Conservation (phyloP, 2,888 invertebrate genomes). For the Amiota communis region DNA sequence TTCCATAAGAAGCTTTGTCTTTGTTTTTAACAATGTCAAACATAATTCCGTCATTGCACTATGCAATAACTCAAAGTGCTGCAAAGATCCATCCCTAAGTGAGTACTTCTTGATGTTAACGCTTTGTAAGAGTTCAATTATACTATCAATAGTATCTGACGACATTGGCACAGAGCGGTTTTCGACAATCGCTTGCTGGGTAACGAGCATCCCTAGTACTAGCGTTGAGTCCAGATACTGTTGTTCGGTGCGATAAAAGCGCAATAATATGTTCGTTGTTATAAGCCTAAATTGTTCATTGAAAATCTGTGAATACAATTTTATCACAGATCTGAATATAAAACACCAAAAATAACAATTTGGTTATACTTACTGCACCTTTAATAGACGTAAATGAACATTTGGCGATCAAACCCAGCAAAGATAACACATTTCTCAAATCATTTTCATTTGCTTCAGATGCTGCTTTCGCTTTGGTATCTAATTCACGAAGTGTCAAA, state of each 20-base stretch:
- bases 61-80: constrained; percentile 58
- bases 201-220: background rate
- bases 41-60: constrained; percentile 60
- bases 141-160: constrained; percentile 65
- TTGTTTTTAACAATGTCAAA: constrained; percentile 59
- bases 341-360: background rate
- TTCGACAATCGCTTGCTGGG: constrained; percentile 55
- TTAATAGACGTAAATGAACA: constrained; percentile 67
- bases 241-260: constrained; percentile 50
- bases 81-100: constrained; percentile 54
- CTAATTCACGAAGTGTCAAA: constrained; percentile 58
- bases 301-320: constrained; percentile 62
- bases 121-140: constrained; percentile 65
- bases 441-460: background rate
- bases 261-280: constrained; percentile 55
- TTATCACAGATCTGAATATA: background rate
- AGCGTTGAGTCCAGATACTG: constrained; percentile 41
- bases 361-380: constrained; percentile 63
- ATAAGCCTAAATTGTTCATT: constrained; percentile 70
- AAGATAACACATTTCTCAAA: constrained; percentile 52
- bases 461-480: constrained; percentile 37
- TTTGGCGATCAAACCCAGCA: constrained; percentile 64
- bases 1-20: constrained; percentile 62
- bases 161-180: constrained; percentile 68
- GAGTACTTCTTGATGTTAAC: constrained; percentile 66